Conservation (phyloP, 2,113 vertebrate genomes). For the Columba livia region DNA sequence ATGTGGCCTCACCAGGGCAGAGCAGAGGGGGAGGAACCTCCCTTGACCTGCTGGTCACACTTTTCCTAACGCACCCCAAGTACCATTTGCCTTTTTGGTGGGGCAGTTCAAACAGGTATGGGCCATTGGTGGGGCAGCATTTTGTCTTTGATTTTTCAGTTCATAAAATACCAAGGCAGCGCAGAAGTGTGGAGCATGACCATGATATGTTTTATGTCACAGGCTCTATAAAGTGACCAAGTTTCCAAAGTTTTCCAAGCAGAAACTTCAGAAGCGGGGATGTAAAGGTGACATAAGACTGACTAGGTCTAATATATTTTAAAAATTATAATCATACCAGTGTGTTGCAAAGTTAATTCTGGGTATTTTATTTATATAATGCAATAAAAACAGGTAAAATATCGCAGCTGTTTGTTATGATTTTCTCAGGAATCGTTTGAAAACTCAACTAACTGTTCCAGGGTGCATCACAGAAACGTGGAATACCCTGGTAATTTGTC, state of each 20-base stretch:
- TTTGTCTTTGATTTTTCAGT: conserved; percentile 15
- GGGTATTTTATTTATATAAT: neutral
- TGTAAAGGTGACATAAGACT: neutral
- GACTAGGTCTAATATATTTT: neutral
- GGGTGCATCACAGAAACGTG: neutral
- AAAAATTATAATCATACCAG: neutral
- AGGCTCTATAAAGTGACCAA: neutral
- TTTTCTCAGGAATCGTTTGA: neutral
- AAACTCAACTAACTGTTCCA: neutral
- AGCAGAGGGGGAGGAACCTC: too few relatives aligned
- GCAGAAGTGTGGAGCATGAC: neutral
- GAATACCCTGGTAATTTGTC: neutral
- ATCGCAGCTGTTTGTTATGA: neutral
- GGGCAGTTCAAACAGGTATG: neutral
- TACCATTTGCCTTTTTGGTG: neutral
- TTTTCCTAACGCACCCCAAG: too few relatives aligned
- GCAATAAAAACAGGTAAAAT: neutral
- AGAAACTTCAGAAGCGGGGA: neutral
- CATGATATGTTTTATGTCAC: neutral
- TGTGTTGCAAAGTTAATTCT: neutral
- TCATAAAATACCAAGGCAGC: conserved; percentile 17
- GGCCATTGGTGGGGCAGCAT: neutral
- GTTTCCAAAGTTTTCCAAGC: neutral
- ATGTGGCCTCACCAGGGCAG: too few relatives aligned
- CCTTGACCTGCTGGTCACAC: too few relatives aligned